Evolutionary conservation across 2,888 invertebrate genomes (phyloP), one percentile per base, ranked within the genome.

Genomic region (Elegia similella): DNA sequence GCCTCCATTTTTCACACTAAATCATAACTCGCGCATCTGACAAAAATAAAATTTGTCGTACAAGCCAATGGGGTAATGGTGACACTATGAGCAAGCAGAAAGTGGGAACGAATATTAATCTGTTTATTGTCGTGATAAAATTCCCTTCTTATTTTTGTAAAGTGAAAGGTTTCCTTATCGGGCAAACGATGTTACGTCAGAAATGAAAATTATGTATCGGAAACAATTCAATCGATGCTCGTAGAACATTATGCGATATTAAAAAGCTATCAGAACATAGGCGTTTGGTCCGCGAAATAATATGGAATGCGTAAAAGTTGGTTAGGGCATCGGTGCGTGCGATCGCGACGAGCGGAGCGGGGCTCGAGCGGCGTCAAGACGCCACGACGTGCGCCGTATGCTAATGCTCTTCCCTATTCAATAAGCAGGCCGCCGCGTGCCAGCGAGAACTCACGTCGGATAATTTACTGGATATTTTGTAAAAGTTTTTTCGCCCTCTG

Each of bases 391-490:
- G 91, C 86, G 73, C 72, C 77, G 91, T 88, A 90, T 90, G 88
- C 88, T 90, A 91, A 90, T 88, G 77, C 75, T 72, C 69, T 76
- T 80, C 82, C 87, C 89, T 90, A 90, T 91, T 91, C 91, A 91
- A 91, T 91, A 91, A 90, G 88, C 88, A 86, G 88, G 86, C 90
- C 88, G 83, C 86, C 86, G 84, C 89, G 88, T 86, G 88, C 88
- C 87, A 82, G 82, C 81, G 82, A 90, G 86, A 88, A 88, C 87
- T 89, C 91, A 89, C 90, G 90, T 89, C 88, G 88, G 89, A 90
- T 90, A 91, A 90, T 91, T 90, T 90, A 89, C 91, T 90, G 88
- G 88, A 88, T 90, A 91, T 90, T 90, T 90, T 90, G 91, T 90
- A 88, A 88, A 90, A 91, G 83, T 91, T 90, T 90, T 90, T 90